Evolutionary conservation across 35 echinoderm and acorn worm genomes (phyloP).

Genomic region (Ophiothrix spiculata): DNA sequence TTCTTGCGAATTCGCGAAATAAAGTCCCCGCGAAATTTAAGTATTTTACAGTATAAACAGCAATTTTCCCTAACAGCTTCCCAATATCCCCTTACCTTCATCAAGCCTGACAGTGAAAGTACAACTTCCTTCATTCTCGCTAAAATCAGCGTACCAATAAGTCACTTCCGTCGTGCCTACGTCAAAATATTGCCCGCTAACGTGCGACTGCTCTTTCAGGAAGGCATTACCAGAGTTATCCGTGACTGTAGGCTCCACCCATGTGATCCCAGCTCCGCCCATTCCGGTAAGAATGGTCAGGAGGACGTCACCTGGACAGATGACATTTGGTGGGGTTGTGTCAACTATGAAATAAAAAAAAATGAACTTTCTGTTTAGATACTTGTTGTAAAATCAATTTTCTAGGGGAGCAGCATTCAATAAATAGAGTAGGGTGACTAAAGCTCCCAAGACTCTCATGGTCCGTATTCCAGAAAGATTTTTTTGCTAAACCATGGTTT

Average conservation of each 20-base stretch:
- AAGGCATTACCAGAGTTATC: constrained; percentile 67
- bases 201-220: constrained; percentile 16
- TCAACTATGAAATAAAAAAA: constrained; percentile 31
- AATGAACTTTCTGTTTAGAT: too few species aligned
- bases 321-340: constrained; percentile 34
- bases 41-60: too few species aligned
- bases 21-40: too few species aligned
- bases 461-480: too few species aligned
- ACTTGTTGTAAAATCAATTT: too few species aligned
- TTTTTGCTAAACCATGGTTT: too few species aligned
- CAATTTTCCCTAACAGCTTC: too few species aligned
- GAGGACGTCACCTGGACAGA: constrained; percentile 9
- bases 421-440: too few species aligned
- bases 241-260: constrained; percentile 42
- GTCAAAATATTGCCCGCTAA: constrained; percentile 42
- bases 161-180: constrained; percentile 48
- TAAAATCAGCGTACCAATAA: constrained; percentile 48
- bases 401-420: too few species aligned
- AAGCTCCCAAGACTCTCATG: too few species aligned
- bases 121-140: constrained; percentile 35
- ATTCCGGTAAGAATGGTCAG: constrained; percentile 31
- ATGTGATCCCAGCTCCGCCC: constrained; percentile 15
- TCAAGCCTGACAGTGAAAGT: constrained; percentile 47
- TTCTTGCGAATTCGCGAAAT: too few species aligned
- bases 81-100: constrained; percentile 56